A percentile compares a stretch with the other conserved stretches of the same genome.
phyloP scores from a whole-genome alignment of 2,797 vertebrate species.

The Petrocephalus schoutedeni region DNA sequence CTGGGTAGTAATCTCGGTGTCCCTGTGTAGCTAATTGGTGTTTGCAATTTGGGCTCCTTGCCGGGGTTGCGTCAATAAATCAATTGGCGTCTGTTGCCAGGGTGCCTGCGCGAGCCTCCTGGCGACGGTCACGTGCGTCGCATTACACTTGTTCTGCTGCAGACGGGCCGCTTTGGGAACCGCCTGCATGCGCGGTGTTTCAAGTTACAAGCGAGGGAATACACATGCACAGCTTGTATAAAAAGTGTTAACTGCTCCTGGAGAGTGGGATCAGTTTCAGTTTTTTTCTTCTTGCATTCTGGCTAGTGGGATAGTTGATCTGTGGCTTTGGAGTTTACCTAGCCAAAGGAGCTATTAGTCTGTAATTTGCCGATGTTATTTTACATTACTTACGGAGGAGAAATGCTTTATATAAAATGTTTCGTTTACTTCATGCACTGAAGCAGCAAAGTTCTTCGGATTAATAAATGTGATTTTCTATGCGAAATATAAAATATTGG shows the following conservation, averaged over 20 bases:
- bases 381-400: neutral
- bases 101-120: neutral
- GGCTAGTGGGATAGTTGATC: too few species aligned
- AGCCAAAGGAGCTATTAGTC: neutral
- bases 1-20: neutral
- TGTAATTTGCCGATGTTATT: neutral
- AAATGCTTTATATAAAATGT: neutral
- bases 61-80: neutral
- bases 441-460: neutral
- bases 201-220: neutral
- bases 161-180: neutral
- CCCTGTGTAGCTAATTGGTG: neutral
- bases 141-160: neutral
- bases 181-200: neutral
- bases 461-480: neutral
- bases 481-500: neutral
- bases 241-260: too few species aligned
- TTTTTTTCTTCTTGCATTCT: too few species aligned
- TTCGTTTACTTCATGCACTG: neutral
- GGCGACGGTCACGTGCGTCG: neutral
- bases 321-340: too few species aligned
- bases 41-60: neutral
- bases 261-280: too few species aligned
- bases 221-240: neutral
- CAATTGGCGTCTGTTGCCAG: neutral